Evolutionary conservation across 2,888 invertebrate genomes (phyloP).

Genomic region (Incurvaria masculella): DNA sequence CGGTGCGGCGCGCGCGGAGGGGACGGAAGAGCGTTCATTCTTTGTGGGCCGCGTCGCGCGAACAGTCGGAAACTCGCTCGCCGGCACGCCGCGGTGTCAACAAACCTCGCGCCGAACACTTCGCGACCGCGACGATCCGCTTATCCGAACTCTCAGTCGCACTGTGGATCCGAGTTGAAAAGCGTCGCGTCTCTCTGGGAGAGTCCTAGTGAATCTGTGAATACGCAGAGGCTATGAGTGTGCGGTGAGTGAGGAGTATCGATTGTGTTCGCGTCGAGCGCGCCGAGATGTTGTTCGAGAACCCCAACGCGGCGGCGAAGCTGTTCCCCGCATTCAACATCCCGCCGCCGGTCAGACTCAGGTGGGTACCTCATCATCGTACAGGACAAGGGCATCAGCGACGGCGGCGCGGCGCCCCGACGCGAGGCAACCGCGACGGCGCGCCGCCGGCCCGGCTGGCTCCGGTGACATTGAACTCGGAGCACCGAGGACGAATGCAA

Average conservation of each 20-base stretch:
- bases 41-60: neutral
- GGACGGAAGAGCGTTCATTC: neutral
- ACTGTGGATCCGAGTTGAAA: neutral
- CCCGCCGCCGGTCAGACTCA: conserved; percentile 64
- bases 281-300: conserved; percentile 68
- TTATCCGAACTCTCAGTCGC: neutral
- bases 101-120: neutral
- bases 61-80: neutral
- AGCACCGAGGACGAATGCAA: conserved; percentile 12
- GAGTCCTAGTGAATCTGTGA: neutral
- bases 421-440: conserved; percentile 11
- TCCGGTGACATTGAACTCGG: conserved; percentile 17
- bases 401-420: conserved; percentile 20
- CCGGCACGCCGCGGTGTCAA: neutral
- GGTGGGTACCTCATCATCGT: conserved; percentile 41
- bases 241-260: neutral
- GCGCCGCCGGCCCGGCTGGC: conserved; percentile 21
- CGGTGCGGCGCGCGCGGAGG: conserved; percentile 23
- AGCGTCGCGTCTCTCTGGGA: neutral
- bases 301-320: conserved; percentile 63
- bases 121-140: neutral
- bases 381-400: conserved; percentile 17
- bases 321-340: conserved; percentile 67
- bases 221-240: neutral
- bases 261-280: conserved; percentile 21